A percentile compares a stretch with the other conserved stretches of the same genome.
These are phyloP conservation scores for Proteles cristata DNA, from an alignment of 2,113 vertebrate species.

Conservation along the genomic window DNA sequence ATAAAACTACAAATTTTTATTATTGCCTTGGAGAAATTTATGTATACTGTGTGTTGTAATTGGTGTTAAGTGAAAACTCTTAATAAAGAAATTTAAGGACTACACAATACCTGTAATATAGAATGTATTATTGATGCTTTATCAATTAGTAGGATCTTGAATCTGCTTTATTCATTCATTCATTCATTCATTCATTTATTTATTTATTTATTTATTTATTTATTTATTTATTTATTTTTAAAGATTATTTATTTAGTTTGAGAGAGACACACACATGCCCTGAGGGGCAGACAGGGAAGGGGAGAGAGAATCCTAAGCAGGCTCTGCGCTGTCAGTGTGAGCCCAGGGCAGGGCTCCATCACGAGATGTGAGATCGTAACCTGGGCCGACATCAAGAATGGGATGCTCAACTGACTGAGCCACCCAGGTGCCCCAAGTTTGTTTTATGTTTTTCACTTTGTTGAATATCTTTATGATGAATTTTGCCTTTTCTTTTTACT, in stretches of 20 bases:
- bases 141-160: neutral
- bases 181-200: neutral
- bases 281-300: no score
- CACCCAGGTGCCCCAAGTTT: neutral
- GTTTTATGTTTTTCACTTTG: slow-evolving; percentile 39
- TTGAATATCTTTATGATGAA: slow-evolving; percentile 1
- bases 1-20: neutral
- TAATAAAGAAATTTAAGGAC: slow-evolving; percentile 34
- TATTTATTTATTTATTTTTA: no score
- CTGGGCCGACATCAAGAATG: no score
- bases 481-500: neutral
- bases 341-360: no score
- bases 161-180: neutral
- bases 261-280: no score
- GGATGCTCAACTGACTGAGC: no score
- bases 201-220: no score
- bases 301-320: no score
- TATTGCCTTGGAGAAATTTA: neutral
- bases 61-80: neutral
- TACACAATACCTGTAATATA: neutral
- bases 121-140: neutral
- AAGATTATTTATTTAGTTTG: no score
- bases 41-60: neutral
- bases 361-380: no score
- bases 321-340: no score